Conservation (phyloP, 2,888 invertebrate genomes). For the Antheraea yamamai region DNA sequence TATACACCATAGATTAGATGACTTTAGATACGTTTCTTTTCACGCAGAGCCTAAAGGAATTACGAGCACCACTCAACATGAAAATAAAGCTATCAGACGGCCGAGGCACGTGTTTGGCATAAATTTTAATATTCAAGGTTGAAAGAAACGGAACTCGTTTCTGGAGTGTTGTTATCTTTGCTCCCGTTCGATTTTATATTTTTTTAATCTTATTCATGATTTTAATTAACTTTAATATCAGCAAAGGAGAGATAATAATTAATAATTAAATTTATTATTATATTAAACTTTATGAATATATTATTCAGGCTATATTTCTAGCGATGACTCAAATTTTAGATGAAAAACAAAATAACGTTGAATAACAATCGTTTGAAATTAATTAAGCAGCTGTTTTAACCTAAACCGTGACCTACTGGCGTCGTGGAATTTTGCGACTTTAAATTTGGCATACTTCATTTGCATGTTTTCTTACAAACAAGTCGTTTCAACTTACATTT, state of each 20-base stretch:
- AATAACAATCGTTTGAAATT: slow-evolving; percentile 26
- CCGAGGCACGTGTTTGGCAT: slow-evolving; percentile 56
- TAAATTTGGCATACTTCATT: slow-evolving; percentile 23
- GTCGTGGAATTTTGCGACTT: slow-evolving; percentile 29
- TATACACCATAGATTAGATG: not conserved
- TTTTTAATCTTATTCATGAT: not conserved
- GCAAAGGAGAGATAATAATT: not conserved
- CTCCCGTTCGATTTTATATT: slow-evolving; percentile 17
- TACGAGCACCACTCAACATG: slow-evolving; percentile 30
- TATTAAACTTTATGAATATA: not conserved
- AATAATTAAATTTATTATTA: not conserved
- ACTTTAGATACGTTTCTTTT: slow-evolving; percentile 25
- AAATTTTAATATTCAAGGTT: slow-evolving; percentile 52
- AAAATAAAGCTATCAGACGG: slow-evolving; percentile 30
- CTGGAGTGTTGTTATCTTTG: slow-evolving; percentile 19
- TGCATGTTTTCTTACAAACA: not conserved
- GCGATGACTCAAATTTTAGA: slow-evolving; percentile 23
- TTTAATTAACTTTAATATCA: not conserved
- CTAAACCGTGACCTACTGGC: slow-evolving; percentile 25
- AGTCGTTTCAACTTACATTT: not conserved
- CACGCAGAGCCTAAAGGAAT: slow-evolving; percentile 25
- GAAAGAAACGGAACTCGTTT: slow-evolving; percentile 32
- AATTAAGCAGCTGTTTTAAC: slow-evolving; percentile 22
- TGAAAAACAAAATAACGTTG: slow-evolving; percentile 18
- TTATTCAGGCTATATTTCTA: slow-evolving; percentile 17